These are phyloP conservation scores for Cygnus olor DNA, from an alignment of 2,797 vertebrate genomes.

Conservation along the genomic window DNA sequence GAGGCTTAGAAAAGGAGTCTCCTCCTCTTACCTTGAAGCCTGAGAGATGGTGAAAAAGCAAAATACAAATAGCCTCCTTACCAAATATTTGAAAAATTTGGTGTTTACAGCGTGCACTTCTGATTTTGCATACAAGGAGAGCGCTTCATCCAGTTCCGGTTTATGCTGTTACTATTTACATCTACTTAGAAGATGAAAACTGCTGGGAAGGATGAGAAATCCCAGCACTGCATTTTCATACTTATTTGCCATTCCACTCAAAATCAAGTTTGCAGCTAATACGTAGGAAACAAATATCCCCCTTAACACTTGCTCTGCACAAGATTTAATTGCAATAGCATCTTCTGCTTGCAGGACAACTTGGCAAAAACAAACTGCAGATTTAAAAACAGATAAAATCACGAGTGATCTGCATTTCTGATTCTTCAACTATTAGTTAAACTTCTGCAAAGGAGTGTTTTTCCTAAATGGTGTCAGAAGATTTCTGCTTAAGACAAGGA, in stretches of 20 bases:
- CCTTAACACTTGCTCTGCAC: neutral
- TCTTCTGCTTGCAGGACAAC: neutral
- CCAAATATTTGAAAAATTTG: neutral
- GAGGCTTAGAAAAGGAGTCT: neutral
- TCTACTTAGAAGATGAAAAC: neutral
- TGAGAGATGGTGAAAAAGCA: neutral
- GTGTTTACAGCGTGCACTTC: neutral
- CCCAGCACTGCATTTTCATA: neutral
- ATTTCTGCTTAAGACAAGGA: neutral
- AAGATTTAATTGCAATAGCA: neutral
- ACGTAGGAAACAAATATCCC: rapidly evolving
- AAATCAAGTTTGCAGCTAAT: neutral
- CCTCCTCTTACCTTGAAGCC: neutral
- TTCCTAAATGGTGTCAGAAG: neutral
- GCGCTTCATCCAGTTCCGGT: neutral
- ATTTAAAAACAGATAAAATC: neutral
- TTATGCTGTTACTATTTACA: neutral
- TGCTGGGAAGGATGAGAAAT: neutral
- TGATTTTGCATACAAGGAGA: neutral
- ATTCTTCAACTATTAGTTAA: neutral
- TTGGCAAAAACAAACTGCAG: neutral
- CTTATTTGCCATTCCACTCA: neutral
- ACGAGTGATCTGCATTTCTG: neutral
- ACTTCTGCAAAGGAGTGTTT: neutral
- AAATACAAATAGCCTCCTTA: neutral